Conservation (phyloP, 1,140 invertebrate species). For the Argopecten irradians region DNA sequence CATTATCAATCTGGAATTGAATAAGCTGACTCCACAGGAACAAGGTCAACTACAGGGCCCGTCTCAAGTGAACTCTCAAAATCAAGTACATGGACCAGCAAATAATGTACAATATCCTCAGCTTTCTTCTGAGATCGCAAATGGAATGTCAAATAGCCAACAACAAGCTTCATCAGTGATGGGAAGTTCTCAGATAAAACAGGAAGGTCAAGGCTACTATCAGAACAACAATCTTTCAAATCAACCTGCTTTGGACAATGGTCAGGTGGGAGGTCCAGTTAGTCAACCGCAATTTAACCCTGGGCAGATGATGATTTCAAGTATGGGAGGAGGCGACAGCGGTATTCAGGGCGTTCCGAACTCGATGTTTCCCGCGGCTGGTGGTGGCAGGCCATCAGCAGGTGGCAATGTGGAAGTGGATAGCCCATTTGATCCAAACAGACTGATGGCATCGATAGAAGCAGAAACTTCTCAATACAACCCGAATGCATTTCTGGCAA, state of each 20-base stretch:
- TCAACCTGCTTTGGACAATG: not conserved
- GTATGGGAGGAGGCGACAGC: not conserved
- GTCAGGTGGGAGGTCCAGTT: not conserved
- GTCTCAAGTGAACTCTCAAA: not conserved
- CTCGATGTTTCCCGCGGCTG: not conserved
- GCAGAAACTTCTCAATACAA: constrained; percentile 10
- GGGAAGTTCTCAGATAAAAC: not conserved
- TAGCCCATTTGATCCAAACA: constrained; percentile 40
- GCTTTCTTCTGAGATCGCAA: not conserved
- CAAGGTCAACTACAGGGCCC: not conserved
- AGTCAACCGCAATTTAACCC: not conserved
- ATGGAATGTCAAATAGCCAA: not conserved
- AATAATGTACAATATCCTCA: not conserved
- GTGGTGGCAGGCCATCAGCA: not conserved
- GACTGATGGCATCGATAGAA: constrained; percentile 42
- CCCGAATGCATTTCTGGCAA: constrained; percentile 26
- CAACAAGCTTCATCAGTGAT: not conserved
- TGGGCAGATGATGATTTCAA: not conserved
- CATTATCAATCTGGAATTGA: not conserved
- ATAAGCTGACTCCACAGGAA: not conserved
- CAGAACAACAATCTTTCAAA: not conserved
- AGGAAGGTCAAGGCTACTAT: not conserved
- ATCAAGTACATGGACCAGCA: not conserved
- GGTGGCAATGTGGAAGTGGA: not conserved
- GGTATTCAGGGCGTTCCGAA: not conserved